A percentile compares a stretch with the other conserved stretches of the same genome.
Conservation (phyloP, 2,888 invertebrate genomes). For the Biston betularia region DNA sequence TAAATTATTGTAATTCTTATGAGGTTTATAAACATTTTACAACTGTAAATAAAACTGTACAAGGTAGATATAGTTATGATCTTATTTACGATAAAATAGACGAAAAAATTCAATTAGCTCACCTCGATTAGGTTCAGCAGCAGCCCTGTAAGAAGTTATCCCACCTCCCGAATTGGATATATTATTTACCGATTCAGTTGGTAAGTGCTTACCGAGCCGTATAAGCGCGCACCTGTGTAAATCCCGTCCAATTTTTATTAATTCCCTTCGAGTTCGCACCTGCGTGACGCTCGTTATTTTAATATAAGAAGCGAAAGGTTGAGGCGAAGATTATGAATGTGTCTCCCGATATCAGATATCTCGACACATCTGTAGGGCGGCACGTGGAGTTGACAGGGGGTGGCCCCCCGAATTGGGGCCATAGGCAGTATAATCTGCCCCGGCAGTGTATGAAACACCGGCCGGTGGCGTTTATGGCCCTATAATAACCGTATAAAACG, state of each 20-base stretch:
- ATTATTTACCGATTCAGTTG: slow-evolving; percentile 46
- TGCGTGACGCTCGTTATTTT: slow-evolving; percentile 74
- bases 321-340: slow-evolving; percentile 84
- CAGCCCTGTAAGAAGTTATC: slow-evolving; percentile 33
- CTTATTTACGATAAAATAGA: slow-evolving; percentile 11
- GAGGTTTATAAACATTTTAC: no score
- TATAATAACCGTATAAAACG: slow-evolving; percentile 86
- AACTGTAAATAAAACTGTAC: background rate
- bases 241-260: slow-evolving; percentile 64
- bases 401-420: slow-evolving; percentile 68
- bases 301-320: slow-evolving; percentile 81
- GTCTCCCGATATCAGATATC: slow-evolving; percentile 85
- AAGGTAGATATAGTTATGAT: background rate
- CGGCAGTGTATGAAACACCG: slow-evolving; percentile 84
- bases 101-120: slow-evolving; percentile 44
- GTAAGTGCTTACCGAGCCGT: slow-evolving; percentile 44
- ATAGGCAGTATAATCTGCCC: slow-evolving; percentile 82
- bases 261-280: slow-evolving; percentile 73
- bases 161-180: slow-evolving; percentile 41
- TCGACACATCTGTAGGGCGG: slow-evolving; percentile 83
- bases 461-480: slow-evolving; percentile 85
- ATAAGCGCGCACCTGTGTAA: slow-evolving; percentile 50
- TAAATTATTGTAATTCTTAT: no score
- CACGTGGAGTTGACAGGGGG: slow-evolving; percentile 81
- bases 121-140: slow-evolving; percentile 41